A percentile compares a stretch with the other conserved stretches of the same genome.
Evolutionary conservation across 2,113 vertebrate genomes (phyloP).

Genomic region (Desmodus rotundus): DNA sequence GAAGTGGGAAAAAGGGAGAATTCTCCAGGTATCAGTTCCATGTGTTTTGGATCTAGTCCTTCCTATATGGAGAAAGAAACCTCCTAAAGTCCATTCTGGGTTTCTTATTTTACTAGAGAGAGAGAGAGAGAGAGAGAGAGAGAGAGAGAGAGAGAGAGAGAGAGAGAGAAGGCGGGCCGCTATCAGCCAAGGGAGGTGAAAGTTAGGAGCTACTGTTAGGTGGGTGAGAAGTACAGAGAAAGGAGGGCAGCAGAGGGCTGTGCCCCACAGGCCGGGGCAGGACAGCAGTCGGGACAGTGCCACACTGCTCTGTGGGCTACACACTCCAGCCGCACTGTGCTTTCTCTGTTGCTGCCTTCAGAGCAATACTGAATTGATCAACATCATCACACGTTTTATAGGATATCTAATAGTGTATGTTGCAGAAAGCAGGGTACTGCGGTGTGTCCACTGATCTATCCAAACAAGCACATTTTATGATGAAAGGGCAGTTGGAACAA

Average conservation of each 20-base stretch:
- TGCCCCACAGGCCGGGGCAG: not conserved
- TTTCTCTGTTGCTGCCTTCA: not conserved
- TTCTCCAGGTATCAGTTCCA: not conserved
- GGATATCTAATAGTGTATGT: not conserved
- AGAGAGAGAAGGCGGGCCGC: not conserved
- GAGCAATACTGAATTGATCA: not conserved
- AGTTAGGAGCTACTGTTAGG: not conserved
- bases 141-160: not conserved
- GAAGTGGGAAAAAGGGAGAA: not conserved
- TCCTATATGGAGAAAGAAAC: not conserved
- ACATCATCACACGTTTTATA: not conserved
- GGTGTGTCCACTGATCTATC: no score
- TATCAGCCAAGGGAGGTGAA: not conserved
- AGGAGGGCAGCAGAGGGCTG: not conserved
- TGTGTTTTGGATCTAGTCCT: not conserved
- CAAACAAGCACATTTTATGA: not conserved
- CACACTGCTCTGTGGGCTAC: not conserved
- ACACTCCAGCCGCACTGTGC: not conserved
- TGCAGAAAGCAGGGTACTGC: not conserved
- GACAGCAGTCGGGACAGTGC: not conserved
- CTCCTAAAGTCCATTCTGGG: not conserved
- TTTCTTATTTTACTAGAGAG: not conserved
- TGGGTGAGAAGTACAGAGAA: not conserved
- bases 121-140: not conserved
- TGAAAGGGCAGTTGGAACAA: not conserved